These are phyloP conservation scores for Drosophila pruinosa DNA, from an alignment of 1,140 invertebrate species.

Conservation along the genomic window DNA sequence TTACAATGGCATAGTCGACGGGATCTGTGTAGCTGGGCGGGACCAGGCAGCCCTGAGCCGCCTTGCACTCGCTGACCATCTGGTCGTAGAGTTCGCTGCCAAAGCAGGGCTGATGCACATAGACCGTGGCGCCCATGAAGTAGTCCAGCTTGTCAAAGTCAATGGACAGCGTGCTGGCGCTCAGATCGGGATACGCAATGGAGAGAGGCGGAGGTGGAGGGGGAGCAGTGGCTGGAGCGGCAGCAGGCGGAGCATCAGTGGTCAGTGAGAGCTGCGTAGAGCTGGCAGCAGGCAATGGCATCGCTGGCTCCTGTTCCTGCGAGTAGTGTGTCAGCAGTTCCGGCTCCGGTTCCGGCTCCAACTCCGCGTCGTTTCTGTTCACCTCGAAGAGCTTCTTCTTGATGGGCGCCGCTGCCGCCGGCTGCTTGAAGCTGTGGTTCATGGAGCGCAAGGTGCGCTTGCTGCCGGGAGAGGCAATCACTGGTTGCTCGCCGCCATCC, in stretches of 20 bases:
- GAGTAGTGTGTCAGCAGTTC: conserved; percentile 69
- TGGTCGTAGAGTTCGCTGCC: conserved; percentile 81
- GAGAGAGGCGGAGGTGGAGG: neutral
- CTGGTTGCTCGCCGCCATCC: conserved; percentile 49
- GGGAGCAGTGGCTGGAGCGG: neutral
- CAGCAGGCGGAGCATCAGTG: neutral
- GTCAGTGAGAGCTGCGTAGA: conserved; percentile 48
- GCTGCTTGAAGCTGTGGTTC: conserved; percentile 82
- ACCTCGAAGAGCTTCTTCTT: conserved; percentile 66
- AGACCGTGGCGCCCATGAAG: conserved; percentile 83
- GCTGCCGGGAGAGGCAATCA: conserved; percentile 86
- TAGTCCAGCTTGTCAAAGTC: conserved; percentile 78
- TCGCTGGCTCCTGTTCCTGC: conserved; percentile 63
- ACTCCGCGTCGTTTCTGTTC: neutral
- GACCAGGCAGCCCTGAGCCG: conserved; percentile 83
- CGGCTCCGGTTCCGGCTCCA: conserved; percentile 3
- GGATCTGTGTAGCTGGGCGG: conserved; percentile 82
- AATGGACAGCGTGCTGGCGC: conserved; percentile 62
- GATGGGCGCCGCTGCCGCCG: conserved; percentile 42
- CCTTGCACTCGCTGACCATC: conserved; percentile 80
- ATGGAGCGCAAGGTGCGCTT: conserved; percentile 83
- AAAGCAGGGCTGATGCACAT: conserved; percentile 81
- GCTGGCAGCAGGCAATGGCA: conserved; percentile 59
- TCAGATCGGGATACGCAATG: conserved; percentile 39
- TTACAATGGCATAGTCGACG: conserved; percentile 86